A percentile compares a stretch with the other conserved stretches of the same genome.
Evolutionary conservation across 2,888 invertebrate species (phyloP).

Genomic region (Cremastobaeus sp.): DNA sequence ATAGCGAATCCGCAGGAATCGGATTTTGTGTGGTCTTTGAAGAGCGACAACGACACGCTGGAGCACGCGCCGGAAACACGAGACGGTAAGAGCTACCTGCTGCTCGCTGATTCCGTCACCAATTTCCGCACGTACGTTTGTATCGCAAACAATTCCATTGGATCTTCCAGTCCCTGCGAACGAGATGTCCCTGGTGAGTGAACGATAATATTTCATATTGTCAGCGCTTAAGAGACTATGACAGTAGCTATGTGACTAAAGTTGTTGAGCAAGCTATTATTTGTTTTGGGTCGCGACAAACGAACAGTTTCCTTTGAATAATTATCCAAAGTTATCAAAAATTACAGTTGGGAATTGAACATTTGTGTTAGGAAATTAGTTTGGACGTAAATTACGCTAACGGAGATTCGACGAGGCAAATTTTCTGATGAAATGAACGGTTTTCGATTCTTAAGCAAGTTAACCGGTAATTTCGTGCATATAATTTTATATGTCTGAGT

Average conservation of each 20-base stretch:
- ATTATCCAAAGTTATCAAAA: too few relatives aligned
- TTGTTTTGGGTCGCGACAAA: too few relatives aligned
- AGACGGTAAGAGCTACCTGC: slow-evolving; percentile 82
- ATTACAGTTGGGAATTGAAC: too few relatives aligned
- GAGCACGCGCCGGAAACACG: slow-evolving; percentile 81
- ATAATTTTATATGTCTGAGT: too few relatives aligned
- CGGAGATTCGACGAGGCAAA: too few relatives aligned
- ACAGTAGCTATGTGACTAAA: not conserved
- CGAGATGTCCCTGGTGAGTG: slow-evolving; percentile 80
- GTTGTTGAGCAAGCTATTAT: not conserved
- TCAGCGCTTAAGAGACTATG: too few relatives aligned
- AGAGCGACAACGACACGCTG: slow-evolving; percentile 89
- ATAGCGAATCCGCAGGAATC: slow-evolving; percentile 88
- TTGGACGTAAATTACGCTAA: too few relatives aligned
- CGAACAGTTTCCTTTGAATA: too few relatives aligned
- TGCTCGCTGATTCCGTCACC: slow-evolving; percentile 82
- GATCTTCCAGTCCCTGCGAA: slow-evolving; percentile 81
- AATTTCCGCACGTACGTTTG: slow-evolving; percentile 89
- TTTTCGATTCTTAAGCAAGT: too few relatives aligned
- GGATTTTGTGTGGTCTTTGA: slow-evolving; percentile 90
- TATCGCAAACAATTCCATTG: slow-evolving; percentile 90
- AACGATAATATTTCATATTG: slow-evolving; percentile 34
- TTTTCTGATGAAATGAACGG: too few relatives aligned
- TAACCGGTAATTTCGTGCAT: too few relatives aligned
- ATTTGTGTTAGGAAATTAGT: too few relatives aligned